Percentiles rank a stretch among this genome's conserved stretches.
Conservation (phyloP, 2,113 vertebrate species). For the Paedocypris sp. region DNA sequence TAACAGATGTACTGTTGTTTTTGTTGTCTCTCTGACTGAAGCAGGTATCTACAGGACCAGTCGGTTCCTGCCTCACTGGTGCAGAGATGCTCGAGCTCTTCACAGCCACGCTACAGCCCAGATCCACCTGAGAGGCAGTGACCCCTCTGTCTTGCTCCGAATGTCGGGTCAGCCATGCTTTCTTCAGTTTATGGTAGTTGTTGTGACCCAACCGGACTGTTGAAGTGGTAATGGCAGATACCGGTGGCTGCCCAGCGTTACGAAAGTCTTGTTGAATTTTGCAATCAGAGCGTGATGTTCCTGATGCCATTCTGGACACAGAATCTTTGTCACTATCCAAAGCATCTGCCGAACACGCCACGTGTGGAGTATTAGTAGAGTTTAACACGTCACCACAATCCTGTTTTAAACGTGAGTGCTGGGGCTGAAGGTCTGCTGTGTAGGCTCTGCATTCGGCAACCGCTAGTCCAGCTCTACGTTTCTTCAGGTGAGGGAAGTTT, state of each 20-base stretch:
- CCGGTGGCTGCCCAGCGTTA: constrained; percentile 46
- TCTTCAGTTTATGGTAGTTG: constrained; percentile 84
- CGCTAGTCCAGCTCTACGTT: constrained; percentile 79
- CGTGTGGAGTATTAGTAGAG: constrained; percentile 1
- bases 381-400: neutral
- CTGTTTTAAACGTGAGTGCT: constrained; percentile 5
- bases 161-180: constrained; percentile 82
- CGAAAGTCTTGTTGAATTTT: constrained; percentile 49
- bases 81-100: neutral
- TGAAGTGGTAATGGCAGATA: constrained; percentile 61
- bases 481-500: constrained; percentile 76
- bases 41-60: constrained; percentile 17
- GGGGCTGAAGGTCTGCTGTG: constrained; percentile 4
- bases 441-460: constrained; percentile 70
- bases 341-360: constrained; percentile 14
- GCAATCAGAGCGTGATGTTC: constrained; percentile 27
- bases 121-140: constrained; percentile 41
- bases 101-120: neutral
- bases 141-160: constrained; percentile 78
- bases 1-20: constrained; percentile 20
- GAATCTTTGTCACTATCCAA: constrained; percentile 10
- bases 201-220: constrained; percentile 38
- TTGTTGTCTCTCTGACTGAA: constrained; percentile 8
- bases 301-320: constrained; percentile 14
- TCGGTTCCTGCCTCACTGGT: constrained; percentile 19